A percentile compares a stretch with the other conserved stretches of the same genome.
These are phyloP conservation scores for Holotrichia oblita DNA, from an alignment of 1,140 invertebrate genomes.

Conservation along the genomic window DNA sequence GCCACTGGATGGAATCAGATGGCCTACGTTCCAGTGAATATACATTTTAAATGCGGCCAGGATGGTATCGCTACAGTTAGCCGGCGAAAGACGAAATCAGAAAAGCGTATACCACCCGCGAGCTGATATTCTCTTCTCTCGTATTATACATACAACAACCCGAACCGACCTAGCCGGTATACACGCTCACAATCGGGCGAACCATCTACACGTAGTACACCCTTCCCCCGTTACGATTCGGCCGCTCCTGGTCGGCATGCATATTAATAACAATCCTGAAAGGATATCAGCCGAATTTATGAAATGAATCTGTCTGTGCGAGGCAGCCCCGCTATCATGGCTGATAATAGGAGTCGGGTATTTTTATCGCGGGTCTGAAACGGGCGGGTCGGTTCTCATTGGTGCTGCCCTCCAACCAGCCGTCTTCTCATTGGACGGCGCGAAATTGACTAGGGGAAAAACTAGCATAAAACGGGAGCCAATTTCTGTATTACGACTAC, in stretches of 20 bases:
- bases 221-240: not conserved
- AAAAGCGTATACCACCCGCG: conserved; percentile 4
- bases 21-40: not conserved
- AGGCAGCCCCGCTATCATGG: conserved; percentile 60
- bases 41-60: conserved; percentile 27
- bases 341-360: conserved; percentile 60
- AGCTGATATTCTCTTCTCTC: not conserved
- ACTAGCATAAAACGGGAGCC: conserved; percentile 49
- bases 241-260: conserved; percentile 35
- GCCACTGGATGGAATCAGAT: conserved; percentile 18
- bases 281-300: conserved; percentile 56
- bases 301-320: conserved; percentile 58
- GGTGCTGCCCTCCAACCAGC: conserved; percentile 44
- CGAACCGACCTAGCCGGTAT: not conserved
- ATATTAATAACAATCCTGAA: conserved; percentile 47
- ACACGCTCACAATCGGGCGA: not conserved
- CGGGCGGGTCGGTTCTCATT: conserved; percentile 47
- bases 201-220: not conserved
- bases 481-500: conserved; percentile 42
- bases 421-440: conserved; percentile 51
- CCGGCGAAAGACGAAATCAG: conserved; percentile 2
- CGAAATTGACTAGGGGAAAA: conserved; percentile 57
- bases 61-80: not conserved
- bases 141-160: not conserved
- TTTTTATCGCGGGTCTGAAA: conserved; percentile 55